These are phyloP conservation scores for Oreochromis aureus DNA, from an alignment of 2,113 vertebrate genomes.

Conservation along the genomic window DNA sequence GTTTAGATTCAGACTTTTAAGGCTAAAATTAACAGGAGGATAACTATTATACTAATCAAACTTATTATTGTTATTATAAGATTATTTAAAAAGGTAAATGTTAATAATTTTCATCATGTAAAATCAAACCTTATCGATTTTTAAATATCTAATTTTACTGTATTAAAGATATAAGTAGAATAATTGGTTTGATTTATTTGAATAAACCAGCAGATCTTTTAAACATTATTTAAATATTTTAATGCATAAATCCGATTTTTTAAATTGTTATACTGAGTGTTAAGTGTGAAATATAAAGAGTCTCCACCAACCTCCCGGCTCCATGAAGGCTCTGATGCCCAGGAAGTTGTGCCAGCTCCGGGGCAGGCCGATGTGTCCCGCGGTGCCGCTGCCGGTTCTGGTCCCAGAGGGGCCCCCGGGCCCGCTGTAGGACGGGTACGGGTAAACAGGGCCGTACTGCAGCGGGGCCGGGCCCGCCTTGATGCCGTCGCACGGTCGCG, in stretches of 20 bases:
- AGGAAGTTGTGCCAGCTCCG: conserved; percentile 89
- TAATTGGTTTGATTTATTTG: not conserved
- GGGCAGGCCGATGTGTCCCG: conserved; percentile 74
- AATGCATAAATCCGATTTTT: not conserved
- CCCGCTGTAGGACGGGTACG: conserved; percentile 77
- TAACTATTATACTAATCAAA: not conserved
- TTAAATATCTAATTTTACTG: not conserved
- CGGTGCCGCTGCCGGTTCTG: conserved; percentile 68
- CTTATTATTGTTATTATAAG: not conserved
- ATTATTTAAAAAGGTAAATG: not conserved
- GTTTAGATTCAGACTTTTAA: not conserved
- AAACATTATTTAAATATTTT: not conserved
- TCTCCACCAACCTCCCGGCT: conserved; percentile 67
- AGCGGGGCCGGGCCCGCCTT: conserved; percentile 73
- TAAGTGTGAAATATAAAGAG: not conserved
- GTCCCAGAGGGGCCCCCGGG: conserved; percentile 68
- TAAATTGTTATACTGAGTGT: not conserved
- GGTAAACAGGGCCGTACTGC: conserved; percentile 82
- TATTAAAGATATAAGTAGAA: not conserved
- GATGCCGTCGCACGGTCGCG: conserved; percentile 65
- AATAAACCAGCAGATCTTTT: not conserved
- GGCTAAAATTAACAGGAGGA: not conserved
- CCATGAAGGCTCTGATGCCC: conserved; percentile 86
- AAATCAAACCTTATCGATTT: not conserved
- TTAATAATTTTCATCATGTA: not conserved